Evolutionary conservation across 2,797 vertebrate genomes (phyloP).

Genomic region (Cetoscarus ocellatus): DNA sequence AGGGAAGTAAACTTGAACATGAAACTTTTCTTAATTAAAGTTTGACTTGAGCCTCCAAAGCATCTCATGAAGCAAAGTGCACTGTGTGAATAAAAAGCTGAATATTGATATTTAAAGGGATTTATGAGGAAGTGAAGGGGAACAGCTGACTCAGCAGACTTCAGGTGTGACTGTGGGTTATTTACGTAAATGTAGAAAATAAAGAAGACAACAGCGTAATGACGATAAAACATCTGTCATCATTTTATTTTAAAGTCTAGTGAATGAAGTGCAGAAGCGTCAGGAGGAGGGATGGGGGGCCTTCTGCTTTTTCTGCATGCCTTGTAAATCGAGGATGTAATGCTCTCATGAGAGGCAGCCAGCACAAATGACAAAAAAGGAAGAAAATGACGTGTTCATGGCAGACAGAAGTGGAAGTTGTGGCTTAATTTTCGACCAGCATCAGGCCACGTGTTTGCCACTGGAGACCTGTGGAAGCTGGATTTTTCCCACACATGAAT

Average conservation of each 20-base stretch:
- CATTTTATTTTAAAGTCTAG: not conserved
- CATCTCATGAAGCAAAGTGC: slow-evolving; percentile 47
- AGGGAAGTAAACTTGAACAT: not conserved
- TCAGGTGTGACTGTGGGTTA: not conserved
- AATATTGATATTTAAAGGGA: slow-evolving; percentile 43
- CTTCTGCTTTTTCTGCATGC: too few species aligned
- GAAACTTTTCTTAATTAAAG: not conserved
- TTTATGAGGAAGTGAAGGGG: slow-evolving; percentile 16
- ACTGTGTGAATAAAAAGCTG: slow-evolving; percentile 56
- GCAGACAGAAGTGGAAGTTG: too few species aligned
- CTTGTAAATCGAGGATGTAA: too few species aligned
- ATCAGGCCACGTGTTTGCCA: too few species aligned
- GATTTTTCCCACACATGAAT: too few species aligned
- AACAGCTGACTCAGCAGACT: not conserved
- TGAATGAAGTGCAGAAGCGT: too few species aligned
- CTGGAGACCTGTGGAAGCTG: too few species aligned
- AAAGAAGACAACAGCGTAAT: not conserved
- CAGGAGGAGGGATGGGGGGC: too few species aligned
- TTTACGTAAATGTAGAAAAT: not conserved
- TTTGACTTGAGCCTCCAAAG: slow-evolving; percentile 20
- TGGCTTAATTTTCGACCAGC: too few species aligned
- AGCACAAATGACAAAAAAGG: slow-evolving; percentile 10
- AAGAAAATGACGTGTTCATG: too few species aligned
- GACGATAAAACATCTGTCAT: not conserved
- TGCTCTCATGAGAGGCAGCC: too few species aligned